Evolutionary conservation across 1,140 invertebrate genomes (phyloP), one percentile per base, ranked within the genome.

Genomic region (Drosophila ercepeae): DNA sequence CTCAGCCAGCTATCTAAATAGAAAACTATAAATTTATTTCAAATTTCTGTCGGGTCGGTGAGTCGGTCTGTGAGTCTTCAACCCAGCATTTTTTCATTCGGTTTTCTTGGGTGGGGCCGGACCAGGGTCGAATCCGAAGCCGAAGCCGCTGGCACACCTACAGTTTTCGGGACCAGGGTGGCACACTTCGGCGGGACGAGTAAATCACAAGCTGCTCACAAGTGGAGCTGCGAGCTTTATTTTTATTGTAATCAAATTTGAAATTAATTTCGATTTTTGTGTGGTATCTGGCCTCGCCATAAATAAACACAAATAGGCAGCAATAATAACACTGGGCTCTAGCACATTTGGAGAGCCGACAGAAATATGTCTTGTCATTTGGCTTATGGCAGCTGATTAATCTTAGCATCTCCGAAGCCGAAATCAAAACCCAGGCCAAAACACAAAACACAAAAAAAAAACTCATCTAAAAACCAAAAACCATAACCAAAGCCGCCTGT

Each of bases 241-340:
- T 84, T 84, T 86, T 84, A 86, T 84, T 84, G 72, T 86, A 84
- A 84, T 84, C 75, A 84, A 88, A 86, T 86, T 86, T 61, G 67
- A 86, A 74, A 88, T 88, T 81, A 88, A 86, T 86, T 84, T 86
- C 25, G 29, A 64, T 73, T 61, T 73, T 63, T 70, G 63, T 67
- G 63, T 67, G 65, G 63, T 67, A 67, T 67, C 46, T 69, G 61
- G 78, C 69, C 53, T 14, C 54, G 63, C 69, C 78, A 78, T 83
- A 82, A 82, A 82, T 83, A 82, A 82, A 82, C 75, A 86, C 70
- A 73, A 75, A 59, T 71, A 51, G 54, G 45, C 68, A 78, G 77
- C 74, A 82, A 74, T 82, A 82, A 82, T 82, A 83, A 83, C 72
- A 76, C 61, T 19, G 54, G 49, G 48, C 67, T 54, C 52, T 53